Evolutionary conservation across 1,140 invertebrate species (phyloP), one percentile per base, ranked within the genome.

Genomic region (Cryptotermes secundus): DNA sequence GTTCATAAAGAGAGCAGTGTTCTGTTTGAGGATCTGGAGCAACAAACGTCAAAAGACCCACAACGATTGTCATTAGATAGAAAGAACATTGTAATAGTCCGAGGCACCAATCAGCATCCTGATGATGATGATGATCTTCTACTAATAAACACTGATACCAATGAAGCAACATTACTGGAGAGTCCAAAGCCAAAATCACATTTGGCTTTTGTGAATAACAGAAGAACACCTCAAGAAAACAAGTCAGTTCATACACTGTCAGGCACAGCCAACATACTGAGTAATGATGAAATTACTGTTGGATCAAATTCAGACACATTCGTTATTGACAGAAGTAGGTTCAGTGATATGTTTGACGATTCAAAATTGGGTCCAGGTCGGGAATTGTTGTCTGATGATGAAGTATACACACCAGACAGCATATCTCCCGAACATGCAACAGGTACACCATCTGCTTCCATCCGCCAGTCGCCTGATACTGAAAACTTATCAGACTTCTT

Each of bases 121-220:
- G 85, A 86, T 31, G 87, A 88, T 19, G 87, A 88, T 19, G 92
- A 92, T 83, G 92, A 93, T 86, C 87, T 93, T 80, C 87, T 93
- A 7, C 87, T 92, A 35, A 89, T 93, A 35, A 91, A 93, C 86
- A 92, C 89, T 0, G 88, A 89, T 86, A 93, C 92, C 3, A 92
- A 93, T 85, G 88, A 90, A 87, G 92, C 90, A 49, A 89, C 90
- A 26, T 85, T 92, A 0, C 86, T 92, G 1, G 91, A 92, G 86
- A 89, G 89, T 81, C 87, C 86, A 1, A 86, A 84, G 84, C 86
- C 86, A 0, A 87, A 87, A 83, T 87, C 86, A 31, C 86, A 87
- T 59, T 80, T 87, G 31, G 86, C 86, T 19, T 88, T 88, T 85
- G 84, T 87, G 1, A 59, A 81, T n/a, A 81, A 82, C 24, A 84